Evolutionary conservation across 2,113 vertebrate species (phyloP), one percentile per base, ranked within the genome.

Genomic region (Pituophis catenifer): DNA sequence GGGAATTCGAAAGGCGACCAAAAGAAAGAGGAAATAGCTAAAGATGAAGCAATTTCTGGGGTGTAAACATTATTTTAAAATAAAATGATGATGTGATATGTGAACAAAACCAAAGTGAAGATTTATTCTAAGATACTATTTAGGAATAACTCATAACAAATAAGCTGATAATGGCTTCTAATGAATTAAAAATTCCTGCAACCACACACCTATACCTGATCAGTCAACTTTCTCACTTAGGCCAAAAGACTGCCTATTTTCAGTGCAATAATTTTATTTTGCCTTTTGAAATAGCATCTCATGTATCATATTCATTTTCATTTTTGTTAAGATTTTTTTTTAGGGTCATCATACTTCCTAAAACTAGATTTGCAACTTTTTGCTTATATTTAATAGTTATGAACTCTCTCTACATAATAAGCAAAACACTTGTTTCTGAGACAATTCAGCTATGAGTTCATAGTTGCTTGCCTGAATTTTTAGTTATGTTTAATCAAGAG

Each of bases 31-130:
- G 97, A 97, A 97, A 96, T 96, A 90, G 96, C 94, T 92, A 81
- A 93, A 96, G 95, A 95, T 97, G 94, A 97, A 96, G 95, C 94
- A 95, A 96, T 97, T 97, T 97, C 97, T 96, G 94, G 96, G 97
- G 96, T 96, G 97, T 97, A 96, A 97, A 95, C 96, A 75, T 48
- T 92, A 93, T 95, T 95, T 91, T 89, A 93, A 93, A 94, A 95
- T 93, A 95, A 92, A 92, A 94, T 92, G 50, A 92, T 94, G 94
- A 92, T 94, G 94, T 93, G 93, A 95, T 93, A 95, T 0, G 1
- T 89, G 94, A 95, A 93, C 48, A 94, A 94, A 89, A 94, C 1
- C 1, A 94, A 53, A 12, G 85, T 90, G 92, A 94, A 6, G 7
- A 94, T 94, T 94, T 95, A 59, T 94, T 94, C 44, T 52, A 93